Conservation (phyloP, 2,797 vertebrate species). For the Myripristis jacobus region DNA sequence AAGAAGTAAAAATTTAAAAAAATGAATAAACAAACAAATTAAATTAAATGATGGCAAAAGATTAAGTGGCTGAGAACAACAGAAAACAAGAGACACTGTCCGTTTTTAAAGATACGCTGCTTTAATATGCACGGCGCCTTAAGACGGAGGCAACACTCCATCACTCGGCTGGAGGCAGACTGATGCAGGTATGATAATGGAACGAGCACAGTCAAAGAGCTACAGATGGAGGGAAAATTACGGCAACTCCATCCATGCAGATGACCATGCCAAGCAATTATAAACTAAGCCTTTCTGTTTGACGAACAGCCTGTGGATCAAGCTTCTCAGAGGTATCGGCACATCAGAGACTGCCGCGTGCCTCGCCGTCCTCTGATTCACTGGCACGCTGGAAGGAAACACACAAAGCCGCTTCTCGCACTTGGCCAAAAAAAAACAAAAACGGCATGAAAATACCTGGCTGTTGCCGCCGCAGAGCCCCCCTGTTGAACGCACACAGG, state of each 20-base stretch:
- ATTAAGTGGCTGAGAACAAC: too few species aligned
- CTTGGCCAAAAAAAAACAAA: too few species aligned
- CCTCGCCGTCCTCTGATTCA: background rate
- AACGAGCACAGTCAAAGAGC: constrained; percentile 1
- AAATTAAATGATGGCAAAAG: too few species aligned
- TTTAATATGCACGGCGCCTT: background rate
- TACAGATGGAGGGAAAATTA: background rate
- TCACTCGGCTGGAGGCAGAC: background rate
- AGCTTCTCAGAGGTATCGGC: background rate
- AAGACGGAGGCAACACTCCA: background rate
- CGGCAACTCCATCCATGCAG: background rate
- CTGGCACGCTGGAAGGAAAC: background rate
- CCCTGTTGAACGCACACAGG: too few species aligned
- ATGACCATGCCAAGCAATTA: background rate
- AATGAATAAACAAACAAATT: too few species aligned
- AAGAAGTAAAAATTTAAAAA: too few species aligned
- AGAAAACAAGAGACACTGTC: background rate
- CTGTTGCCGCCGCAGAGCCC: too few species aligned
- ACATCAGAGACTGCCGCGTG: background rate
- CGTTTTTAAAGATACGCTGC: background rate
- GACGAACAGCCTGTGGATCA: background rate
- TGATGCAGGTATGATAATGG: background rate
- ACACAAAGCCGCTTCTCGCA: too few species aligned
- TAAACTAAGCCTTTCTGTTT: background rate
- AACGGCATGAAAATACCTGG: too few species aligned